Evolutionary conservation across 2,888 invertebrate species (phyloP).

Genomic region (Amphipyra tragopoginis): DNA sequence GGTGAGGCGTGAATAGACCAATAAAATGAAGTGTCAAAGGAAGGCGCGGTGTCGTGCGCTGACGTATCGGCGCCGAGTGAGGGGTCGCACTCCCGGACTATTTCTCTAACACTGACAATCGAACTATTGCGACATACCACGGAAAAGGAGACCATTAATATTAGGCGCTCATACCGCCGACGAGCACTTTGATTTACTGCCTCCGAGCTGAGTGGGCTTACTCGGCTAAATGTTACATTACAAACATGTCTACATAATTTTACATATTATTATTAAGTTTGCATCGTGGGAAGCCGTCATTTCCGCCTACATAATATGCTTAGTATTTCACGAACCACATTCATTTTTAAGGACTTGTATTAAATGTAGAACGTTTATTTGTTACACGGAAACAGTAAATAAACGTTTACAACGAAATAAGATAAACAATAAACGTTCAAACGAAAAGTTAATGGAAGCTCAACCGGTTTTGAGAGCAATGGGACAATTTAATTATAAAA

Average conservation of each 20-base stretch:
- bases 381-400: conserved; percentile 20
- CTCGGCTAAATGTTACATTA: conserved; percentile 37
- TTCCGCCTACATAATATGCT: conserved; percentile 3
- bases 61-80: conserved; percentile 63
- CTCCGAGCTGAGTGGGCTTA: conserved; percentile 26
- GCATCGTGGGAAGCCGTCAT: conserved; percentile 3
- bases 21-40: conserved; percentile 76
- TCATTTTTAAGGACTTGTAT: too few relatives aligned
- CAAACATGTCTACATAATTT: conserved; percentile 21
- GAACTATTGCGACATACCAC: conserved; percentile 52
- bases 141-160: conserved; percentile 59
- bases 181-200: conserved; percentile 52
- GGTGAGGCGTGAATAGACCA: conserved; percentile 70
- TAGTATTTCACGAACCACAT: conserved; percentile 11
- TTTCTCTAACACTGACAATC: conserved; percentile 62
- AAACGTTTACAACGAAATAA: conserved; percentile 40
- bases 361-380: not conserved
- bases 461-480: conserved; percentile 46
- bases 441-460: conserved; percentile 47
- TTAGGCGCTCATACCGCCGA: conserved; percentile 46
- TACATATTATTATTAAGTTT: conserved; percentile 41
- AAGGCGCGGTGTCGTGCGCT: conserved; percentile 51
- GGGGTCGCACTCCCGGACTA: conserved; percentile 64
- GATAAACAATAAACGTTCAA: conserved; percentile 39
- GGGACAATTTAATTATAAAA: conserved; percentile 56